Percentiles rank a stretch among this genome's conserved stretches.
Evolutionary conservation across 2,888 invertebrate species (phyloP).

Genomic region (Agrochola lychnidis): DNA sequence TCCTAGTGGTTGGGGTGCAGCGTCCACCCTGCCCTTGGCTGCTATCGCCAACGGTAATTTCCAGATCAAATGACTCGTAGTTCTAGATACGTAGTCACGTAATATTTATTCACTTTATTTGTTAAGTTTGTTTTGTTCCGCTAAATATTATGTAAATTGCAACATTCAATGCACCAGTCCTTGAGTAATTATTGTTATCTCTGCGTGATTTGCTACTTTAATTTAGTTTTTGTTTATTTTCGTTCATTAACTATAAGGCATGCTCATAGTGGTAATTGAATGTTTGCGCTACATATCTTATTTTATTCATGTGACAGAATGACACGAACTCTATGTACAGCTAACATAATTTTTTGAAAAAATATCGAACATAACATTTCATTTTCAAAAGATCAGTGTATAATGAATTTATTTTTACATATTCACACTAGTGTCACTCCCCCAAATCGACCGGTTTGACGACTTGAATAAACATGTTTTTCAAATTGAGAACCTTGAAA

Average conservation of each 20-base stretch:
- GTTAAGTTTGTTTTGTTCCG: slow-evolving; percentile 60
- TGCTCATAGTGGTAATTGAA: slow-evolving; percentile 47
- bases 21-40: slow-evolving; percentile 76
- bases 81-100: slow-evolving; percentile 65
- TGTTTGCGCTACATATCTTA: slow-evolving; percentile 33
- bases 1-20: slow-evolving; percentile 79
- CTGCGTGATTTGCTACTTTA: slow-evolving; percentile 41
- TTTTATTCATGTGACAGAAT: slow-evolving; percentile 13
- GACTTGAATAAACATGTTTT: slow-evolving; percentile 45
- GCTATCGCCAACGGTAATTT: slow-evolving; percentile 78
- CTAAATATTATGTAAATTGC: slow-evolving; percentile 64
- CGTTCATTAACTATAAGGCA: slow-evolving; percentile 19
- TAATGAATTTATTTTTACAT: slow-evolving; percentile 17
- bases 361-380: slow-evolving; percentile 3
- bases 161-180: slow-evolving; percentile 53
- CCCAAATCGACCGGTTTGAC: slow-evolving; percentile 43
- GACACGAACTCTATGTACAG: not conserved
- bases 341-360: slow-evolving; percentile 7
- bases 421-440: slow-evolving; percentile 29
- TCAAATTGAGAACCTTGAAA: slow-evolving; percentile 56
- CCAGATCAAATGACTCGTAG: slow-evolving; percentile 68
- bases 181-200: slow-evolving; percentile 46
- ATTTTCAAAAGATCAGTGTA: slow-evolving; percentile 11
- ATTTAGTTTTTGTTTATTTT: slow-evolving; percentile 37
- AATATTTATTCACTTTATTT: slow-evolving; percentile 68